Evolutionary conservation across 2,113 vertebrate species (phyloP), one percentile per base, ranked within the genome.

Genomic region (Diadophis punctatus): DNA sequence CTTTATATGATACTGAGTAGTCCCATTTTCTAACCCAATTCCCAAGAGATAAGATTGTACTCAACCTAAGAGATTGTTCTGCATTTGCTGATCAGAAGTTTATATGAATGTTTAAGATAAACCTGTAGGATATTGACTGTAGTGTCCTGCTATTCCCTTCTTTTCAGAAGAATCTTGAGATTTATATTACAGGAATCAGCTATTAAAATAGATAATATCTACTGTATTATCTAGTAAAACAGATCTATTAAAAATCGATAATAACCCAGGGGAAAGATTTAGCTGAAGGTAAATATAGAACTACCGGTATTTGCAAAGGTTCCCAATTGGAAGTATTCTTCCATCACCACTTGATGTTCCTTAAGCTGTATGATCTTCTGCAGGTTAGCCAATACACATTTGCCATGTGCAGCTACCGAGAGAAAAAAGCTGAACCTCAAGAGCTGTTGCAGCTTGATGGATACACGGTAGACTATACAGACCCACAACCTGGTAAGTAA

Each of bases 331-430:
- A 58, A 91, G 80, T 94, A 16, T 51, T 91, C 84, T 89, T 92
- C 89, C 11, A 1, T 94, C 92, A 87, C 80, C 85, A 49, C 58
- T 86, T 3, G 90, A 91, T 92, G 74, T 90, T 93, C 87, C 55
- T 88, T 92, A 96, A 93, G 94, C 86, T 91, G 96, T 96, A 58
- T 94, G 95, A 12, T 97, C 91, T 97, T 92, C 94, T 95, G 46
- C 97, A 99, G 99, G 99, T 99, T 96, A 99, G 99, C 97, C 99
- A 99, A 96, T 99, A 99, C 96, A 99, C 99, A 4, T 99, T 99
- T 96, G 99, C 99, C 95, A 99, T 99, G 99, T 99, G 99, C 98
- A 99, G 99, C 98, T 99, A 99, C 96, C 98, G 99, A 95, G 99
- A 99, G 97, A 99, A 99, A 97, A 99, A 99, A 95, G 98, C 99